Evolutionary conservation across 1,140 invertebrate species (phyloP).

Genomic region (Chrysoperla carnea): DNA sequence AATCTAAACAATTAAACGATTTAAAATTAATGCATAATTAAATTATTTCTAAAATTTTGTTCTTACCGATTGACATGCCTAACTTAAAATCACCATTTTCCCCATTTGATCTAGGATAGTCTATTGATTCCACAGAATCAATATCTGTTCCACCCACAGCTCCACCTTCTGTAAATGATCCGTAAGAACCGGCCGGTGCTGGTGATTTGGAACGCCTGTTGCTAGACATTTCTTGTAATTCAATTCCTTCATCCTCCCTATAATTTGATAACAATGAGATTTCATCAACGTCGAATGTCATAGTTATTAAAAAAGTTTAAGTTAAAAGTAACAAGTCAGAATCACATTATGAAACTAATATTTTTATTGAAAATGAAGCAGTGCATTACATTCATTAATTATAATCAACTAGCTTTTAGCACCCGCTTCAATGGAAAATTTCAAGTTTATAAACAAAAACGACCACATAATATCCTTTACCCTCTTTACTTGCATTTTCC

Average conservation of each 20-base stretch:
- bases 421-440: no score
- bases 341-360: no score
- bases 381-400: no score
- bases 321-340: no score
- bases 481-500: no score
- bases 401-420: no score
- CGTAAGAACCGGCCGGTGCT: background rate
- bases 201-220: slow-evolving; percentile 6
- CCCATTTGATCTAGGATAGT: slow-evolving; percentile 33
- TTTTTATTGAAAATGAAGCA: no score
- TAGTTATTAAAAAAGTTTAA: no score
- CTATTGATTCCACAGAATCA: slow-evolving; percentile 39
- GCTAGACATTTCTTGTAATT: slow-evolving; percentile 57
- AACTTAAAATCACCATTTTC: slow-evolving; percentile 14
- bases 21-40: background rate
- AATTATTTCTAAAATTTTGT: slow-evolving; percentile 4
- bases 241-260: slow-evolving; percentile 62
- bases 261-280: slow-evolving; percentile 8
- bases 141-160: slow-evolving; percentile 19
- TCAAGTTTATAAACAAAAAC: no score
- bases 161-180: slow-evolving; percentile 10
- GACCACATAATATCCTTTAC: no score
- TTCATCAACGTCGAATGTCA: background rate
- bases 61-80: slow-evolving; percentile 47
- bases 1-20: slow-evolving; percentile 35